These are phyloP conservation scores for Rhinophrynus dorsalis DNA, from an alignment of 2,797 vertebrate genomes.

Conservation along the genomic window DNA sequence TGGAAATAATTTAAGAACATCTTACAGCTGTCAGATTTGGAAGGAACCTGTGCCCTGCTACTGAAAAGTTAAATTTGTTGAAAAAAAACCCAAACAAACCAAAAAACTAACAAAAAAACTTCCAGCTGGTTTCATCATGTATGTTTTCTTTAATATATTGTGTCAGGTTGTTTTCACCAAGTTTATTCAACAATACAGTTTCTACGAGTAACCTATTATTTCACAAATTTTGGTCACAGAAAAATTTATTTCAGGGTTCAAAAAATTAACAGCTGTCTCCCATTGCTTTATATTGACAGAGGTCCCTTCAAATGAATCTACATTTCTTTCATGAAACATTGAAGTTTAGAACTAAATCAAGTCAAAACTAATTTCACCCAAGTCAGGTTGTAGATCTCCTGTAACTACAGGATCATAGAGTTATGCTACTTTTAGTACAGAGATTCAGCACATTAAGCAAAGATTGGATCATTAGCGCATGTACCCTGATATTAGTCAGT, in stretches of 20 bases:
- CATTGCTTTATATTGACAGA: too few species aligned
- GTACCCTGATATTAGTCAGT: constrained; percentile 29
- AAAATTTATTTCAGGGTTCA: too few species aligned
- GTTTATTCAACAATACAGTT: not conserved
- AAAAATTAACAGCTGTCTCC: too few species aligned
- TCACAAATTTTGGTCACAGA: too few species aligned
- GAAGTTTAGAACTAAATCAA: constrained; percentile 11
- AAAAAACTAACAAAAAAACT: constrained; percentile 23
- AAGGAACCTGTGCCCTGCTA: constrained; percentile 4
- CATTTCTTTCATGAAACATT: too few species aligned
- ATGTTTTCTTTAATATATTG: not conserved
- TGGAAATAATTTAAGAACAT: not conserved
- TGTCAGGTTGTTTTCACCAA: constrained; percentile 32
- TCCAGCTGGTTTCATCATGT: constrained; percentile 6
- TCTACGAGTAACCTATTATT: constrained; percentile 2
- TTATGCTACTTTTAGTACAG: constrained; percentile 2
- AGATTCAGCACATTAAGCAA: constrained; percentile 2
- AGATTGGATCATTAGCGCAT: constrained; percentile 30
- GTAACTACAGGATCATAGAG: constrained; percentile 8
- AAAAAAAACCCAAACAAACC: too few species aligned
- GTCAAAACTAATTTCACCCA: constrained; percentile 14
- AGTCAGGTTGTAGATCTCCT: constrained; percentile 7
- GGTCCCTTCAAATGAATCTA: too few species aligned
- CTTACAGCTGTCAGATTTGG: constrained; percentile 17
- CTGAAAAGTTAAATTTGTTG: too few species aligned